A percentile compares a stretch with the other conserved stretches of the same genome.
phyloP scores from a whole-genome alignment of 1,140 invertebrate genomes.

The Charaxes varanes region DNA sequence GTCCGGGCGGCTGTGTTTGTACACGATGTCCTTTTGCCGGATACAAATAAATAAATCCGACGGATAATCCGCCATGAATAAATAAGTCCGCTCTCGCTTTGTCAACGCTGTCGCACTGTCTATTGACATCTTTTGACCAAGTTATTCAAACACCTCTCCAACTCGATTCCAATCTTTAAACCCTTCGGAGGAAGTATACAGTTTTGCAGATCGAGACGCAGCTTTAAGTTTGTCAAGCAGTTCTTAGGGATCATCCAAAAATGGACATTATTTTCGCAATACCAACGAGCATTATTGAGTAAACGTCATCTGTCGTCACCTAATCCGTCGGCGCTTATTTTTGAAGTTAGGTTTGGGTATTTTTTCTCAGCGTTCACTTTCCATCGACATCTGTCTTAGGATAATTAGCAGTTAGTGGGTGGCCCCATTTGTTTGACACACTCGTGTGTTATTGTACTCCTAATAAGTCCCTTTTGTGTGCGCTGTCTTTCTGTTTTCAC shows the following conservation, averaged over 20 bases:
- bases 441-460: conserved; percentile 41
- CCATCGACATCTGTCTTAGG: conserved; percentile 52
- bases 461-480: conserved; percentile 43
- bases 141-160: conserved; percentile 9
- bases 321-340: conserved; percentile 61
- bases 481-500: conserved; percentile 57
- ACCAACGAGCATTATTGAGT: conserved; percentile 2
- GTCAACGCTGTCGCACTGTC: conserved; percentile 55
- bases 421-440: conserved; percentile 38
- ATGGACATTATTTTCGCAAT: not conserved
- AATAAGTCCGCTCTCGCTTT: conserved; percentile 50
- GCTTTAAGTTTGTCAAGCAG: conserved; percentile 8
- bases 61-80: conserved; percentile 65
- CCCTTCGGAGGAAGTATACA: no score
- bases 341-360: conserved; percentile 45
- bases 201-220: not conserved
- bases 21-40: conserved; percentile 45
- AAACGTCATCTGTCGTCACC: conserved; percentile 7
- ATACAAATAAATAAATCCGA: conserved; percentile 48
- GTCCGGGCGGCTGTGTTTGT: conserved; percentile 34
- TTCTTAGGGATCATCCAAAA: not conserved
- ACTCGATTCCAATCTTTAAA: not conserved
- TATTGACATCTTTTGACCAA: conserved; percentile 48
- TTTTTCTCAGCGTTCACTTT: conserved; percentile 53
- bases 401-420: conserved; percentile 55